These are phyloP conservation scores for Mesocricetus auratus DNA, from an alignment of 2,113 vertebrate species.

Conservation along the genomic window DNA sequence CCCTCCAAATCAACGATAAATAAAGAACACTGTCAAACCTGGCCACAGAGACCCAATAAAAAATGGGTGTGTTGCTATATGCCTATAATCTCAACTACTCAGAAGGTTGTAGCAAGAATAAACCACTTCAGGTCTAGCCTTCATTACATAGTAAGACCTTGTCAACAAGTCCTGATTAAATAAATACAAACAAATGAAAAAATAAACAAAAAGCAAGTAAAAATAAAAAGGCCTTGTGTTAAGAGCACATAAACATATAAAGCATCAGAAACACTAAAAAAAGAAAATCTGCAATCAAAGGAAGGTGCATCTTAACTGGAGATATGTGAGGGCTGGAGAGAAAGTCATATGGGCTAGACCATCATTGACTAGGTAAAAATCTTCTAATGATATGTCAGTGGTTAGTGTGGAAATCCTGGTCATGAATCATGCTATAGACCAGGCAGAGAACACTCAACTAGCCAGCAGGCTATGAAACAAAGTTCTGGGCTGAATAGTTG, in stretches of 20 bases:
- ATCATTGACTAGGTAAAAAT: neutral
- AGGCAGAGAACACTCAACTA: neutral
- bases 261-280: neutral
- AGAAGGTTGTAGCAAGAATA: no score
- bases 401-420: neutral
- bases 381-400: neutral
- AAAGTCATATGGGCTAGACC: neutral
- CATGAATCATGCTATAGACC: neutral
- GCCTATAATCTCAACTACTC: neutral
- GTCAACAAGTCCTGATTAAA: neutral
- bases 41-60: neutral
- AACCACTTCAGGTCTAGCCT: neutral
- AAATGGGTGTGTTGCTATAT: neutral
- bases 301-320: neutral
- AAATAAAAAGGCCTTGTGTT: neutral
- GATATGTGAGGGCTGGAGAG: neutral
- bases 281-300: conserved; percentile 25
- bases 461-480: neutral
- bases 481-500: neutral
- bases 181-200: neutral
- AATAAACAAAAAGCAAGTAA: neutral
- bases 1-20: neutral
- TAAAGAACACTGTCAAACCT: neutral
- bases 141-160: neutral
- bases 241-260: neutral